Conservation (phyloP, 2,888 invertebrate genomes). For the Drosophila melanosoma region DNA sequence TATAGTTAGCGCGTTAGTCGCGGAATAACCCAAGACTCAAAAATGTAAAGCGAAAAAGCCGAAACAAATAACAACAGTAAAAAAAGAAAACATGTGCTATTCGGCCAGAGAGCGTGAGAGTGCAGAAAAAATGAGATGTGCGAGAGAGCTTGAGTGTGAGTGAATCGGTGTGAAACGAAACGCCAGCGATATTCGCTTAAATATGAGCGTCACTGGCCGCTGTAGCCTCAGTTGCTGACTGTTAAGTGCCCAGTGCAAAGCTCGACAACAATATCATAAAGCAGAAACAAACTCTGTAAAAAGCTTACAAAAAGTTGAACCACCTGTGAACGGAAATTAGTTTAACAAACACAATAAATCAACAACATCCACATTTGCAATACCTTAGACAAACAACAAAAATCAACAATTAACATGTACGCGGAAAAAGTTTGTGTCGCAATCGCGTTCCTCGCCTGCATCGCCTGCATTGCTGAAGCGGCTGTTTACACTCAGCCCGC, state of each 20-base stretch:
- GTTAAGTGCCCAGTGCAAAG: slow-evolving; percentile 61
- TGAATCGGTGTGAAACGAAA: slow-evolving; percentile 6
- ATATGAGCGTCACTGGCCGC: slow-evolving; percentile 67
- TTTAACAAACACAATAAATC: slow-evolving; percentile 5
- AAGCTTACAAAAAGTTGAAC: slow-evolving; percentile 11
- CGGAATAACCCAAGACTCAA: slow-evolving; percentile 70
- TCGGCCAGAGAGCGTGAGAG: slow-evolving; percentile 13
- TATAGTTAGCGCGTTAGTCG: slow-evolving; percentile 56
- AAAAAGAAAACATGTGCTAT: slow-evolving; percentile 72
- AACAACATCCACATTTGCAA: slow-evolving; percentile 6
- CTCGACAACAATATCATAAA: slow-evolving; percentile 17
- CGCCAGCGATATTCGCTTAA: slow-evolving; percentile 52
- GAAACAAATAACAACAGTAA: slow-evolving; percentile 46
- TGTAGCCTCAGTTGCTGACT: slow-evolving; percentile 72
- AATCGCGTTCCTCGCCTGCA: slow-evolving; percentile 65
- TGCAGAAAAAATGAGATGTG: background rate
- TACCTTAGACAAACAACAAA: slow-evolving; percentile 7
- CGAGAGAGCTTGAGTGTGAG: slow-evolving; percentile 10
- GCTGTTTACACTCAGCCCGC: slow-evolving; percentile 82
- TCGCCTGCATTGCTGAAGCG: slow-evolving; percentile 69
- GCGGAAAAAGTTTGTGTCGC: slow-evolving; percentile 73
- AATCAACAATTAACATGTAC: slow-evolving; percentile 66
- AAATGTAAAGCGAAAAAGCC: slow-evolving; percentile 51
- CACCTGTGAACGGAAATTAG: slow-evolving; percentile 26
- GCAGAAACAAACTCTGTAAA: background rate